These are phyloP conservation scores for Hirtodrosophila alboralis DNA, from an alignment of 2,888 invertebrate genomes.

Conservation along the genomic window DNA sequence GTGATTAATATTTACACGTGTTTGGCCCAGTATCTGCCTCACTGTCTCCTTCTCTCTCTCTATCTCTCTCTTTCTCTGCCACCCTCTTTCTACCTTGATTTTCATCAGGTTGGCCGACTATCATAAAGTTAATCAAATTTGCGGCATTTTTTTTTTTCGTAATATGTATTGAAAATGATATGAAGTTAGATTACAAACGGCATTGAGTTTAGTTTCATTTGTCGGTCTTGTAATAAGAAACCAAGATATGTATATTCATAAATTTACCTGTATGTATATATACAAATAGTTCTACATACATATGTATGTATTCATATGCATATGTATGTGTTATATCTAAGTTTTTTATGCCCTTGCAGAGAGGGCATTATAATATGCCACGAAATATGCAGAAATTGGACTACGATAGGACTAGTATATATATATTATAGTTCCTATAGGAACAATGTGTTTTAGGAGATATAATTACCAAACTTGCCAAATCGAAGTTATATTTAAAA, in stretches of 20 bases:
- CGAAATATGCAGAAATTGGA: too few species aligned
- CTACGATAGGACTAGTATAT: too few species aligned
- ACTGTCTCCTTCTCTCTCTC: background rate
- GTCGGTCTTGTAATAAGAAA: constrained; percentile 21
- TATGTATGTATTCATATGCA: constrained; percentile 5
- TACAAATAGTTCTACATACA: background rate
- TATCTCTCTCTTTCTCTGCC: constrained; percentile 3
- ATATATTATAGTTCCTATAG: too few species aligned
- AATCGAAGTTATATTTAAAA: too few species aligned
- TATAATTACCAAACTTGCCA: too few species aligned
- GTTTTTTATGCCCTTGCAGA: too few species aligned
- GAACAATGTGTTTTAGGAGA: too few species aligned
- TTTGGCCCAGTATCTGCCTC: constrained; percentile 18
- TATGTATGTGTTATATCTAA: constrained; percentile 5
- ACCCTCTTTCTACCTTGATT: background rate
- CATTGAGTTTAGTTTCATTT: constrained; percentile 46
- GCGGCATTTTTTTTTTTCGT: constrained; percentile 9
- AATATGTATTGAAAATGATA: constrained; percentile 42
- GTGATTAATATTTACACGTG: constrained; percentile 64
- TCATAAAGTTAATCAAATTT: constrained; percentile 50
- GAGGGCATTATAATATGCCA: too few species aligned
- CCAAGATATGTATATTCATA: background rate
- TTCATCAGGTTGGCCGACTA: background rate
- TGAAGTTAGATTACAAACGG: constrained; percentile 47
- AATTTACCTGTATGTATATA: background rate